Base-by-base conservation (phyloP, 2,888 invertebrate genomes). In the Agrotis clavis region DNA sequence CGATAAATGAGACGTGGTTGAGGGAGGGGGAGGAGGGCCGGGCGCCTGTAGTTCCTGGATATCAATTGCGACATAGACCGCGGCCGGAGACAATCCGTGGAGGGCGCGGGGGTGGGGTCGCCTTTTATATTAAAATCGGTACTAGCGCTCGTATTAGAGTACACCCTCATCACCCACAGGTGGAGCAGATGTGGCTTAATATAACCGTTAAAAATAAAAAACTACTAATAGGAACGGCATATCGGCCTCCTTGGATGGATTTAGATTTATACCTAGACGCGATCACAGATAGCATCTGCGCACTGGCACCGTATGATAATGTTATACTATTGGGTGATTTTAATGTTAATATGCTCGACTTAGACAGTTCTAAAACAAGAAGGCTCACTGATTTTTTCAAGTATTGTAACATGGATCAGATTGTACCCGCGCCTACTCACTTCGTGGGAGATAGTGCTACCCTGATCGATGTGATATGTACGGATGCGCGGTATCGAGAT, bases 21-120 rank as follows among this genome's bases (percentile, higher is more conserved):
- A 6, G 50, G 50, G 50, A n/a, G 50, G n/a, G 50, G n/a, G 50
- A 50, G n/a, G 50, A 50, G n/a, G 50, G 50, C 50, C 50, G 50
- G 50, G 50, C 50, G n/a, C 50, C n/a, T 9, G 50, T n/a, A n/a
- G n/a, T 50, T 4, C 50, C 50, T n/a, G 50, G 50, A 50, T 50
- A 50, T 50, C 50, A 50, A 5, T 6, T 50, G 35, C n/a, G 50
- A 9, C 50, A 50, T 50, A n/a, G 50, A 50, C 50, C n/a, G 3
- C 48, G 48, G 2, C 48, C n/a, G 18, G n/a, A 50, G 18, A n/a
- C 48, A 50, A 50, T 50, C n/a, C 48, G 48, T 50, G 48, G 48
- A 9, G 48, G 48, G 48, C 48, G 48, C 18, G 48, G n/a, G 14
- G 18, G 48, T 1, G n/a, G 48, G 18, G n/a, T 50, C n/a, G 48